phyloP scores from a whole-genome alignment of 2,113 vertebrate genomes.

The Malurus alboscapulatus region DNA sequence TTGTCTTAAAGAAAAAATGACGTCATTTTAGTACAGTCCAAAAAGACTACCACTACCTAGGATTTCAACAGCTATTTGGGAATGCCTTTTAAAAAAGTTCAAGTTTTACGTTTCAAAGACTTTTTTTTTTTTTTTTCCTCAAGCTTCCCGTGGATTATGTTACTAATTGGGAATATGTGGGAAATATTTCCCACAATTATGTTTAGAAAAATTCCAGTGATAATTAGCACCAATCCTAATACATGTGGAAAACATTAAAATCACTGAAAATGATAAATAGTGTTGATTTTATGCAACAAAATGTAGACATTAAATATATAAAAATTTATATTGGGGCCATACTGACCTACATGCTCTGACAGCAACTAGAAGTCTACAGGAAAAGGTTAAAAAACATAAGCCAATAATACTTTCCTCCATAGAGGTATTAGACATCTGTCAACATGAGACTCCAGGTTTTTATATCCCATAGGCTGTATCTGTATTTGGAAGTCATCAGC shows the following conservation, averaged over 20 bases:
- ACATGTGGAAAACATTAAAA: slow-evolving; percentile 40
- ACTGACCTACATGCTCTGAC: fast-evolving
- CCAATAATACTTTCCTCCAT: background rate
- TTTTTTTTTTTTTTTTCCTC: background rate
- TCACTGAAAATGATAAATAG: slow-evolving; percentile 8
- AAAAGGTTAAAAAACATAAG: background rate
- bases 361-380: background rate
- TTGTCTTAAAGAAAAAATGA: background rate
- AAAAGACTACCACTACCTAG: background rate
- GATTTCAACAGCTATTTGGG: background rate
- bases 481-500: background rate
- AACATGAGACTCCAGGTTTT: fast-evolving
- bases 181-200: slow-evolving; percentile 61
- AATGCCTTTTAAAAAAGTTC: slow-evolving; percentile 25
- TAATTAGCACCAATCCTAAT: slow-evolving; percentile 44
- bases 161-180: slow-evolving; percentile 67
- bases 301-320: background rate
- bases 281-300: slow-evolving; percentile 13
- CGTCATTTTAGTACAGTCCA: background rate
- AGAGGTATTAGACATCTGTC: background rate
- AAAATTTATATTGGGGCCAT: background rate
- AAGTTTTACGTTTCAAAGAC: slow-evolving; percentile 69
- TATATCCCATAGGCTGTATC: background rate
- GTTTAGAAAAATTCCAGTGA: slow-evolving; percentile 39
- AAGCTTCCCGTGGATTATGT: slow-evolving; percentile 34